A percentile compares a stretch with the other conserved stretches of the same genome.
These are phyloP conservation scores for Muraenolepis orangiensis DNA, from an alignment of 2,797 vertebrate genomes.

Conservation along the genomic window DNA sequence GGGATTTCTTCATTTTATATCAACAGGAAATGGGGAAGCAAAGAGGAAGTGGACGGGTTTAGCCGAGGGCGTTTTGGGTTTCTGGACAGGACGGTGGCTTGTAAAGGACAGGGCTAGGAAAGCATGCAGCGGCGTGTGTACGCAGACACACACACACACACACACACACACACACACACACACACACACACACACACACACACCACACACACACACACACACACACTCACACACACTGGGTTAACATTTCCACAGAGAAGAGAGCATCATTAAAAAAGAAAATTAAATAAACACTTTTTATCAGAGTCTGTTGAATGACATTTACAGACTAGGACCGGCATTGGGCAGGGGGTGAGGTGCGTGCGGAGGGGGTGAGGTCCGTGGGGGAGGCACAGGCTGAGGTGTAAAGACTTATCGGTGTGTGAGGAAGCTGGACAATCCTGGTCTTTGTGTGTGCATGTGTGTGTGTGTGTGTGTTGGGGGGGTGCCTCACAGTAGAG, in stretches of 20 bases:
- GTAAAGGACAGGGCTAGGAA: conserved; percentile 21
- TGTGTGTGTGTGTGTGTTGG: background rate
- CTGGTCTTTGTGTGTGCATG: conserved; percentile 29
- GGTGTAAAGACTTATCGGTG: background rate
- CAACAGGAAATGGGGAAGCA: conserved; percentile 40
- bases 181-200: background rate
- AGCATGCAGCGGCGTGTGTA: conserved; percentile 7
- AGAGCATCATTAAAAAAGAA: conserved; percentile 17
- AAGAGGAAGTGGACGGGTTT: conserved; percentile 46
- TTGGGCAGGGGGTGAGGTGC: background rate
- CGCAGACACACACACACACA: conserved; percentile 11
- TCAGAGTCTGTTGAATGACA: conserved; percentile 40
- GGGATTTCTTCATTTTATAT: conserved; percentile 54
- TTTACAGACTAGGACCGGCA: conserved; percentile 34
- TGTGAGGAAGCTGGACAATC: conserved; percentile 19
- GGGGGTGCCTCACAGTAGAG: background rate
- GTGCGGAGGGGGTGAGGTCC: no score
- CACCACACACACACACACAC: no score
- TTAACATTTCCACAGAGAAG: conserved; percentile 1
- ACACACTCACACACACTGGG: background rate
- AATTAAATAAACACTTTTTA: conserved; percentile 9
- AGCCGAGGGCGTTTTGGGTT: conserved; percentile 31
- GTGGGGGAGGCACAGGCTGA: no score
- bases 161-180: conserved; percentile 46
- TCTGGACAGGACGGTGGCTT: conserved; percentile 47